phyloP scores from a whole-genome alignment of 2,113 vertebrate genomes.

The Vimba vimba region DNA sequence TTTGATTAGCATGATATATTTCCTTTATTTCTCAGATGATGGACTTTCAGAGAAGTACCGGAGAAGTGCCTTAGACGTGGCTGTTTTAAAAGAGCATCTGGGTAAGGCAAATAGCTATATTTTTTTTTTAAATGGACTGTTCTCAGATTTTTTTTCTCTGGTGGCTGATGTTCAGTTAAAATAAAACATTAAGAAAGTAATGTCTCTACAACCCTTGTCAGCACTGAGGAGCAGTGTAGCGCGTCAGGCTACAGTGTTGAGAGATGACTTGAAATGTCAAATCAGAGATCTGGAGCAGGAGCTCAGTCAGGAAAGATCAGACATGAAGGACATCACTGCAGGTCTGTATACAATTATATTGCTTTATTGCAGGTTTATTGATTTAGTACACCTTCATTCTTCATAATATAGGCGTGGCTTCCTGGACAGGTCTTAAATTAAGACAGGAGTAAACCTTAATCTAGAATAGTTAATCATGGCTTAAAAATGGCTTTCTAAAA shows the following conservation, averaged over 20 bases:
- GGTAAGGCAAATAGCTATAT: slow-evolving; percentile 57
- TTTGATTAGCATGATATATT: background rate
- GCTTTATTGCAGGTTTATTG: background rate
- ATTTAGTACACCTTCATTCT: background rate
- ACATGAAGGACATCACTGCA: slow-evolving; percentile 73
- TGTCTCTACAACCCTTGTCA: slow-evolving; percentile 42
- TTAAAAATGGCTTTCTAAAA: too few species aligned
- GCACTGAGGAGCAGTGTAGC: slow-evolving; percentile 66
- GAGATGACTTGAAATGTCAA: slow-evolving; percentile 63
- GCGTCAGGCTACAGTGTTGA: slow-evolving; percentile 63
- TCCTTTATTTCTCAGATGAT: slow-evolving; percentile 50
- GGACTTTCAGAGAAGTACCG: slow-evolving; percentile 66
- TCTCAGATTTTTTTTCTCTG: background rate
- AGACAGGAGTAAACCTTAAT: too few species aligned
- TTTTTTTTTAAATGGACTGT: background rate
- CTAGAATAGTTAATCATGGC: too few species aligned
- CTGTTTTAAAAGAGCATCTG: slow-evolving; percentile 71
- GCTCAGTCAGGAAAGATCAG: slow-evolving; percentile 65
- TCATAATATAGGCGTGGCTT: background rate
- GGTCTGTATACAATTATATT: slow-evolving; percentile 60
- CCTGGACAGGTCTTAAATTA: too few species aligned
- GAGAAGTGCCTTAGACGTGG: slow-evolving; percentile 69
- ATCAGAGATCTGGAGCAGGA: slow-evolving; percentile 69
- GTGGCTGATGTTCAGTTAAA: background rate
- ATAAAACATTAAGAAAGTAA: background rate